Evolutionary conservation across 2,888 invertebrate species (phyloP).

Genomic region (Cyrtodaria siliqua): DNA sequence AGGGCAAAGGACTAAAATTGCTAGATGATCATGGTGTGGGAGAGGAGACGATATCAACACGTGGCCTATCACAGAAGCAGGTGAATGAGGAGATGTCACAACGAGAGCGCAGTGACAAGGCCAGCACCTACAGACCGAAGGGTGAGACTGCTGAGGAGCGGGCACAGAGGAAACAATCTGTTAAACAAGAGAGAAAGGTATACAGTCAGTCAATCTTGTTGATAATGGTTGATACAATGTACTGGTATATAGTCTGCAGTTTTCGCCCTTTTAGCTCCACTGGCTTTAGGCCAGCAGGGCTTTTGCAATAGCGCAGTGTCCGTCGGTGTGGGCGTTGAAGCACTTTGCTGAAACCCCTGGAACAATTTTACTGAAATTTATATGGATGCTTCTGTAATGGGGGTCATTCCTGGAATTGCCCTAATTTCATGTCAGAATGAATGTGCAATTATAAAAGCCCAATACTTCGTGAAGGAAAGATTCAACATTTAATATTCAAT

Average conservation of each 20-base stretch:
- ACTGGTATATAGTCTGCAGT: too few relatives aligned
- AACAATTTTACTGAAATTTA: too few relatives aligned
- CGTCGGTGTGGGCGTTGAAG: too few relatives aligned
- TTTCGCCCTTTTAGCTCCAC: too few relatives aligned
- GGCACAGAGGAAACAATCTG: constrained; percentile 79
- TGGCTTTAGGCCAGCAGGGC: neutral
- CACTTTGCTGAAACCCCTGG: too few relatives aligned
- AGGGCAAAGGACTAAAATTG: constrained; percentile 28
- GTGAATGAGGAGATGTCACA: constrained; percentile 62
- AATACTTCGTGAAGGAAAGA: too few relatives aligned
- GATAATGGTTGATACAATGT: too few relatives aligned
- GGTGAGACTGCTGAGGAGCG: constrained; percentile 83
- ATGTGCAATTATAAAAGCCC: too few relatives aligned
- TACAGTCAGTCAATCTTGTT: constrained; percentile 21
- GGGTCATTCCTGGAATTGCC: too few relatives aligned
- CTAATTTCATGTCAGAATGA: too few relatives aligned
- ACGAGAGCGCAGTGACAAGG: constrained; percentile 67
- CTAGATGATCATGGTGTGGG: constrained; percentile 77
- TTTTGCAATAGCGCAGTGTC: too few relatives aligned
- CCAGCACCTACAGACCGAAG: constrained; percentile 77
- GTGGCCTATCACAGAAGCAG: neutral
- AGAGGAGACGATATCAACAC: constrained; percentile 46
- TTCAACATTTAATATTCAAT: neutral
- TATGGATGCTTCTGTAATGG: too few relatives aligned
- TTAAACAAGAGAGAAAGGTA: constrained; percentile 83